These are phyloP conservation scores for Rattus norvegicus DNA, from an alignment of 2,113 vertebrate genomes.

Conservation along the genomic window GRCr8 NC_086019.1:235022001-235022500, in stretches of 20 bases:
- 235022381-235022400: slow-evolving; percentile 22
- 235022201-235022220: not conserved
- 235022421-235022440: not conserved
- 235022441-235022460: slow-evolving; percentile 38
- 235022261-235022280: not conserved
- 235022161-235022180: not conserved
- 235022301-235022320: not conserved
- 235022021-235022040: slow-evolving; percentile 91
- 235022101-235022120: not conserved
- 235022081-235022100: slow-evolving; percentile 80
- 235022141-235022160: not conserved
- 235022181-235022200: not conserved
- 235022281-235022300: slow-evolving; percentile 7
- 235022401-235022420: slow-evolving; percentile 27
- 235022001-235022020: slow-evolving; percentile 91
- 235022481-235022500: not conserved
- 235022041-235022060: slow-evolving; percentile 90
- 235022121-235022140: not conserved
- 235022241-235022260: slow-evolving; percentile 10
- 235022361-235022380: slow-evolving; percentile 30
- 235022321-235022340: slow-evolving; percentile 4
- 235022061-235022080: slow-evolving; percentile 91
- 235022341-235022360: not conserved
- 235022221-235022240: slow-evolving; percentile 10
- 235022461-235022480: not conserved